Evolutionary conservation across 2,888 invertebrate species (phyloP).

Genomic region (Tinea trinotella): DNA sequence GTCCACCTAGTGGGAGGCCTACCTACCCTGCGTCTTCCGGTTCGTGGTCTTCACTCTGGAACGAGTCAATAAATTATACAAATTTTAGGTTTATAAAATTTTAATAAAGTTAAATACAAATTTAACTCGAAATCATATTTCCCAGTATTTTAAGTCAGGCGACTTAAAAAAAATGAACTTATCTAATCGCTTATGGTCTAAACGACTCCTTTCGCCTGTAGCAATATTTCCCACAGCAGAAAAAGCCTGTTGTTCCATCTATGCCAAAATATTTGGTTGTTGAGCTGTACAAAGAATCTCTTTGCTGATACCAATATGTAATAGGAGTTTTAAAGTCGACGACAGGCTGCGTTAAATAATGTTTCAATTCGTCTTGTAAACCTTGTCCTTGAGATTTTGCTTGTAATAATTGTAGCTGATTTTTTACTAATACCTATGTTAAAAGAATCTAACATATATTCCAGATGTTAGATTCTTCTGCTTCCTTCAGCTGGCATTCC

Average conservation of each 20-base stretch:
- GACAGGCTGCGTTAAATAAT: conserved; percentile 28
- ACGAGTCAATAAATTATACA: conserved; percentile 24
- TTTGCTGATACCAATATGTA: conserved; percentile 24
- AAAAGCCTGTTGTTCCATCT: conserved; percentile 27
- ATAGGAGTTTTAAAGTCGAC: conserved; percentile 26
- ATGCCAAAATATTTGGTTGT: too few species aligned
- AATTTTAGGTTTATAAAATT: conserved; percentile 20
- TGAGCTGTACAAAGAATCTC: too few species aligned
- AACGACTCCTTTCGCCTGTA: conserved; percentile 19
- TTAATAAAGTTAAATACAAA: conserved; percentile 20
- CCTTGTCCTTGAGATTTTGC: conserved; percentile 27
- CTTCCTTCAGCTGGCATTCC: too few species aligned
- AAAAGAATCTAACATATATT: too few species aligned
- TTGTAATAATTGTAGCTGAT: conserved; percentile 25
- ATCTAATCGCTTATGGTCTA: conserved; percentile 19
- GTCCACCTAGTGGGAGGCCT: too few species aligned
- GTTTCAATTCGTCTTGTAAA: conserved; percentile 29
- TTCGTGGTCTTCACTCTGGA: too few species aligned
- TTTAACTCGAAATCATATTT: conserved; percentile 20
- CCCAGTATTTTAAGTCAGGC: conserved; percentile 22
- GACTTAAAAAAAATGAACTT: conserved; percentile 21
- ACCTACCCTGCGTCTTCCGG: too few species aligned
- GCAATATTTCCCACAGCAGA: conserved; percentile 16
- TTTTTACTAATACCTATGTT: conserved; percentile 26
- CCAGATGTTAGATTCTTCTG: too few species aligned